phyloP scores from a whole-genome alignment of 2,797 vertebrate species.

The Hafferia zeledoni region DNA sequence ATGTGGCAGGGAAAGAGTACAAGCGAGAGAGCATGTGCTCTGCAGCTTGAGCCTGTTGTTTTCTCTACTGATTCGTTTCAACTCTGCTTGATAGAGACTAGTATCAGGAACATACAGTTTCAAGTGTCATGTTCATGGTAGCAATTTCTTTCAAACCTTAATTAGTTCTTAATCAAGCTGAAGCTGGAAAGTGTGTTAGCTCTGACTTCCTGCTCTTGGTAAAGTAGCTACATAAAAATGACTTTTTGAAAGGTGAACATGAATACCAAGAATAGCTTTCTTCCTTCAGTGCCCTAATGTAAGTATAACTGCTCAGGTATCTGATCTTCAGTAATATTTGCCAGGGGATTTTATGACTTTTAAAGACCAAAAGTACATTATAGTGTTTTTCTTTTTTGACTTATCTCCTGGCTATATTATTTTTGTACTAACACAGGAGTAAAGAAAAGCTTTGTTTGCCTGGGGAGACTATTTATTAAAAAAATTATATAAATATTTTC shows the following conservation, averaged over 20 bases:
- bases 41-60: neutral
- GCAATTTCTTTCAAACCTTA: neutral
- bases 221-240: neutral
- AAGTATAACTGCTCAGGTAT: neutral
- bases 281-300: neutral
- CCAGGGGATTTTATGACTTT: constrained; percentile 47
- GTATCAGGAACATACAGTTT: neutral
- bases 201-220: neutral
- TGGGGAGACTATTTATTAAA: neutral
- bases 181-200: neutral
- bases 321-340: constrained; percentile 41
- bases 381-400: constrained; percentile 6
- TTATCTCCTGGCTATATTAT: neutral
- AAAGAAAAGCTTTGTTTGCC: constrained; percentile 24
- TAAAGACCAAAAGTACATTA: neutral
- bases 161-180: neutral
- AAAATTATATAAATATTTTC: neutral
- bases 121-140: neutral
- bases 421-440: neutral
- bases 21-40: neutral
- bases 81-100: neutral
- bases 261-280: neutral
- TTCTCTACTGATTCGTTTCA: neutral
- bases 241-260: neutral
- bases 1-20: neutral